Evolutionary conservation across 2,888 invertebrate species (phyloP).

Genomic region (Pyrgus malvae): DNA sequence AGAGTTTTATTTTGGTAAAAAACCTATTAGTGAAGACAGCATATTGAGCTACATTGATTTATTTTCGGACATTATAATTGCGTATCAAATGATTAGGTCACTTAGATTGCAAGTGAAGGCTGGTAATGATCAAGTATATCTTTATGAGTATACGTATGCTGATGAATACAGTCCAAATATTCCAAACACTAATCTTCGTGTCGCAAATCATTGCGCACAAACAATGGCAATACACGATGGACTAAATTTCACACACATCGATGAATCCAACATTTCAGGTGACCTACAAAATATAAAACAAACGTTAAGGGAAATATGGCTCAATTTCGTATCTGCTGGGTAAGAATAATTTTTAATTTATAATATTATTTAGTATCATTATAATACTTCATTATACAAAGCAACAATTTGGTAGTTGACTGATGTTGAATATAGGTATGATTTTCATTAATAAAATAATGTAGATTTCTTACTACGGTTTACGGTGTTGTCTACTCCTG

Average conservation of each 20-base stretch:
- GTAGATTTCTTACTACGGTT: no score
- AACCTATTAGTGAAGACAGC: constrained; percentile 34
- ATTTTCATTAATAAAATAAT: no score
- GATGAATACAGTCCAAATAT: constrained; percentile 40
- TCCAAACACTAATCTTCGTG: constrained; percentile 41
- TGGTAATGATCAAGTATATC: constrained; percentile 41
- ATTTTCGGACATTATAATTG: constrained; percentile 54
- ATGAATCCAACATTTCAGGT: constrained; percentile 1
- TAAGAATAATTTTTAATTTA: constrained; percentile 34
- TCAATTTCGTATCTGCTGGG: constrained; percentile 48
- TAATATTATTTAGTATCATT: neutral
- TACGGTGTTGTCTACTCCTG: no score
- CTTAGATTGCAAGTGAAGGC: constrained; percentile 39
- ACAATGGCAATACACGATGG: constrained; percentile 34
- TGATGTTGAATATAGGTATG: no score
- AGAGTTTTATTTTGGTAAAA: constrained; percentile 51
- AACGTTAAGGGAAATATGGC: constrained; percentile 2
- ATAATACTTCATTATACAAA: no score
- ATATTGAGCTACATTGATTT: constrained; percentile 40
- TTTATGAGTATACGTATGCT: constrained; percentile 49
- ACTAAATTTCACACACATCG: neutral
- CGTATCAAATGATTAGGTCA: constrained; percentile 42
- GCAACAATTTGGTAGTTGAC: no score
- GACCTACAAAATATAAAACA: constrained; percentile 38
- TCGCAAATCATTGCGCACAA: constrained; percentile 48